phyloP scores from a whole-genome alignment of 2,797 vertebrate species.

The Spinus olivaceus region DNA sequence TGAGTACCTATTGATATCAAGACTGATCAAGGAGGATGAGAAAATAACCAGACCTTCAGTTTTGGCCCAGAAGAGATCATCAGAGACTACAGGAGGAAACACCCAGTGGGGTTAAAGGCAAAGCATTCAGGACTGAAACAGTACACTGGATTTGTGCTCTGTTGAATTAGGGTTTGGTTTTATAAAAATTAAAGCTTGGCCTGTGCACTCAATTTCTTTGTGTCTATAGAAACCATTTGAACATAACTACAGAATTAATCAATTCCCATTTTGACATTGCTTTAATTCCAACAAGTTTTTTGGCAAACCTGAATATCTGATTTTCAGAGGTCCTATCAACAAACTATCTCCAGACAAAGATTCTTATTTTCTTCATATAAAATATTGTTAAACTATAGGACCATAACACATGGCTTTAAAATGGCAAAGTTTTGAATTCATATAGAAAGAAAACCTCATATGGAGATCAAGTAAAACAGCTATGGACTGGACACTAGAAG shows the following conservation, averaged over 20 bases:
- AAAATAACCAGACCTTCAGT: slow-evolving; percentile 19
- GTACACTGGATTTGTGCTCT: neutral
- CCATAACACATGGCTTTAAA: neutral
- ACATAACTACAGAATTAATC: neutral
- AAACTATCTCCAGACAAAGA: neutral
- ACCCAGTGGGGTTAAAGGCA: neutral
- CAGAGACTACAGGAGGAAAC: neutral
- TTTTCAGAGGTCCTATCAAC: neutral
- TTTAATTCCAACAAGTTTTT: neutral
- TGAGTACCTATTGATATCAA: neutral
- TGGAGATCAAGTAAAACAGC: neutral
- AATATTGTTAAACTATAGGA: neutral
- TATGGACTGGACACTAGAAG: neutral
- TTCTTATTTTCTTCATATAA: neutral
- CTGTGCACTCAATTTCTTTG: neutral
- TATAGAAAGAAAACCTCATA: neutral
- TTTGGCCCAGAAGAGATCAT: neutral
- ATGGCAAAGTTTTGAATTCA: neutral
- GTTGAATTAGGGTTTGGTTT: neutral
- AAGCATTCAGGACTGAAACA: neutral
- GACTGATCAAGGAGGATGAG: neutral
- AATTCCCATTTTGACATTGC: neutral
- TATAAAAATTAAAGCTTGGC: neutral
- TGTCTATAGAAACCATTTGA: neutral
- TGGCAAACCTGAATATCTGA: neutral